A percentile compares a stretch with the other conserved stretches of the same genome.
Conservation (phyloP, 2,888 invertebrate genomes). For the Sarcophaga caerulescens region DNA sequence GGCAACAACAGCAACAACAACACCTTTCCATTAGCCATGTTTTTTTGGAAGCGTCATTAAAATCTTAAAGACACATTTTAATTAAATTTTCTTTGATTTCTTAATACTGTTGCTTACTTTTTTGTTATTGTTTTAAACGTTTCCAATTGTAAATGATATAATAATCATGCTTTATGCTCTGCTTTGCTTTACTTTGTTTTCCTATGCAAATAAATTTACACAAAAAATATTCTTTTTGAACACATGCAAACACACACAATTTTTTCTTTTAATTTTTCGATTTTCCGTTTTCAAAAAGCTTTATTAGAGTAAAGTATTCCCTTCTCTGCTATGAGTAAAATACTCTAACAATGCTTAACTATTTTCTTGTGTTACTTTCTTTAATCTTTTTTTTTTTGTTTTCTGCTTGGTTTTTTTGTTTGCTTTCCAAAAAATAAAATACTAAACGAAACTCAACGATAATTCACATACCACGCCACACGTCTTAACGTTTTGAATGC, state of each 20-base stretch:
- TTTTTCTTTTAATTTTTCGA: not conserved
- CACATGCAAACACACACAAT: too few species aligned
- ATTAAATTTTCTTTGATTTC: not conserved
- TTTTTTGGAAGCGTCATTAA: not conserved
- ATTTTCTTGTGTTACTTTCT: not conserved
- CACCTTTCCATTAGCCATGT: not conserved
- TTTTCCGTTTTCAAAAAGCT: not conserved
- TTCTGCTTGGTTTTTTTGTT: not conserved
- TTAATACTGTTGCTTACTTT: conserved; percentile 6
- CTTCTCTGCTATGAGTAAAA: not conserved
- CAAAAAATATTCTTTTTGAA: too few species aligned
- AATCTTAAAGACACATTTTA: not conserved
- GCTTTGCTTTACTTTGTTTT: too few species aligned
- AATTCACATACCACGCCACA: conserved; percentile 19
- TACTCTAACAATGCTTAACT: not conserved
- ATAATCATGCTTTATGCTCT: not conserved
- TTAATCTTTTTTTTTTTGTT: not conserved
- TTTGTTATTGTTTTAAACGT: not conserved
- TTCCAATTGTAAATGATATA: not conserved
- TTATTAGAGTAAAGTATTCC: conserved; percentile 16
- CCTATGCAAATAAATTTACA: too few species aligned
- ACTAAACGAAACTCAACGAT: conserved; percentile 2
- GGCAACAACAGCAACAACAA: not conserved
- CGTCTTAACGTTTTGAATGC: conserved; percentile 67
- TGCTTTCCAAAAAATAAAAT: not conserved